phyloP scores from a whole-genome alignment of 2,797 vertebrate species.

The Anguilla obscura region DNA sequence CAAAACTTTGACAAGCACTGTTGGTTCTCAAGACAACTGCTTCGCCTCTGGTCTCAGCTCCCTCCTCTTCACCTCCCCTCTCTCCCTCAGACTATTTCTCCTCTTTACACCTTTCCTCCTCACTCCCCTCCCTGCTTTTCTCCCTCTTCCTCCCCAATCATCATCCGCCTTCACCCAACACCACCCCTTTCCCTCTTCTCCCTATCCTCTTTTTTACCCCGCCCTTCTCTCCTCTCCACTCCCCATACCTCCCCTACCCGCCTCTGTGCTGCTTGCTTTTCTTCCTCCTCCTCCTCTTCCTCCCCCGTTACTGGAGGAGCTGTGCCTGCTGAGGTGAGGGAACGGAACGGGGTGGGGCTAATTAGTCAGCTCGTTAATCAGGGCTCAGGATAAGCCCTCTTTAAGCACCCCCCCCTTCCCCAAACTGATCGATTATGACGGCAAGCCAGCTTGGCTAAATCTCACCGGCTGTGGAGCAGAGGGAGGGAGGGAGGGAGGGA shows the following conservation, averaged over 20 bases:
- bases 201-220: conserved; percentile 35
- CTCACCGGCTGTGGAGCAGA: conserved; percentile 57
- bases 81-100: conserved; percentile 1
- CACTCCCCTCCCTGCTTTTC: neutral
- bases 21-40: neutral
- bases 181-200: conserved; percentile 22
- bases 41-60: neutral
- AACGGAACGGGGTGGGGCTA: conserved; percentile 71
- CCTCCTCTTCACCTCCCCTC: neutral
- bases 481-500: conserved; percentile 46
- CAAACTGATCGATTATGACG: conserved; percentile 77
- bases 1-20: neutral
- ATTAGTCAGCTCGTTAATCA: conserved; percentile 79
- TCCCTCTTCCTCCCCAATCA: conserved; percentile 2
- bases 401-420: conserved; percentile 70
- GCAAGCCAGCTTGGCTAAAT: conserved; percentile 69
- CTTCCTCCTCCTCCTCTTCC: conserved; percentile 31
- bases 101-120: conserved; percentile 25
- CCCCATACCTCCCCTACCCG: neutral
- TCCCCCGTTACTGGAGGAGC: conserved; percentile 25
- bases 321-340: conserved; percentile 65
- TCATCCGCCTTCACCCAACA: conserved; percentile 26
- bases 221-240: conserved; percentile 40
- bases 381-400: conserved; percentile 76
- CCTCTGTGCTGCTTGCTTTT: conserved; percentile 17